Percentiles rank a stretch among this genome's conserved stretches.
These are phyloP conservation scores for Papilio gigon DNA, from an alignment of 2,888 invertebrate species.

Conservation along the genomic window DNA sequence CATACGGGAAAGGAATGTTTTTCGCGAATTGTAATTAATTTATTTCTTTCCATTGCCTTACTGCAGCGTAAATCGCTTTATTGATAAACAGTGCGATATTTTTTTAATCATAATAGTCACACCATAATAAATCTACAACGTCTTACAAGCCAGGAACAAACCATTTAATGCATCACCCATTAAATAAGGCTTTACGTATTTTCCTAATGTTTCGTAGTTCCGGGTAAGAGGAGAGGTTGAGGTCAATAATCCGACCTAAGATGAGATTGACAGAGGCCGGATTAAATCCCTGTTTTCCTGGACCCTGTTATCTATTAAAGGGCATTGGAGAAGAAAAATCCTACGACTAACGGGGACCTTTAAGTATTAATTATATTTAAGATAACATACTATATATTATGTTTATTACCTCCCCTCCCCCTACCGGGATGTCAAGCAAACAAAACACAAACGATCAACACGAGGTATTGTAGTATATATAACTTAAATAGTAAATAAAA, in stretches of 20 bases:
- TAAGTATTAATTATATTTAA: background rate
- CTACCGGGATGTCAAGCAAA: no score
- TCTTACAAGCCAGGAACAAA: background rate
- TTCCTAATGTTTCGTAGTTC: conserved; percentile 2
- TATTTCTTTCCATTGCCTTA: no score
- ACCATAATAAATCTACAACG: background rate
- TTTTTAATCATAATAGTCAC: no score
- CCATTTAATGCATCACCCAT: background rate
- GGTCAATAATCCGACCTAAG: conserved; percentile 31
- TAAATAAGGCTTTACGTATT: conserved; percentile 29
- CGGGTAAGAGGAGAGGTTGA: background rate
- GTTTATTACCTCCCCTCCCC: no score
- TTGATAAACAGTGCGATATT: no score
- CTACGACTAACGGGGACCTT: background rate
- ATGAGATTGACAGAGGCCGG: conserved; percentile 34
- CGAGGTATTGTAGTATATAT: no score
- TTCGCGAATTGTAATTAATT: no score
- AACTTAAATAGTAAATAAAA: no score
- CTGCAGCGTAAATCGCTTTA: no score
- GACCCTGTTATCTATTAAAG: background rate
- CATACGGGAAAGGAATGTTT: background rate
- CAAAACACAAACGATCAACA: no score
- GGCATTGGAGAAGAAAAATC: conserved; percentile 4
- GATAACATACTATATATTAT: no score
- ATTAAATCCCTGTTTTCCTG: conserved; percentile 21